These are phyloP conservation scores for Erynnis tages DNA, from an alignment of 2,888 invertebrate genomes.

Conservation along the genomic window DNA sequence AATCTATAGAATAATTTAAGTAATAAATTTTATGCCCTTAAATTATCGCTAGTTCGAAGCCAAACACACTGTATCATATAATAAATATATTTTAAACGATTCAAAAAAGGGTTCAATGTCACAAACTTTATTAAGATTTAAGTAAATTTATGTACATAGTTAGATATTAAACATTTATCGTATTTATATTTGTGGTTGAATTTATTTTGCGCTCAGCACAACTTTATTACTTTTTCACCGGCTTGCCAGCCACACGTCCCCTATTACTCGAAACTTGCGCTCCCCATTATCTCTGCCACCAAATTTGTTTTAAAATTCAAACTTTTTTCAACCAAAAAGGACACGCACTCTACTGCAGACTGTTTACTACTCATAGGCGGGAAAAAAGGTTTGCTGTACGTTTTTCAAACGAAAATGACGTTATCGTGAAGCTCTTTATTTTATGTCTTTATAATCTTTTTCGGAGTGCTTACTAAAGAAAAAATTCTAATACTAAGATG, in stretches of 20 bases:
- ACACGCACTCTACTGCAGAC: conserved; percentile 47
- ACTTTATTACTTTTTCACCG: conserved; percentile 77
- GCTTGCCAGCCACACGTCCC: conserved; percentile 74
- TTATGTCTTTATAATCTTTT: no score
- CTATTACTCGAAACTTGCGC: conserved; percentile 72
- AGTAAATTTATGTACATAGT: no score
- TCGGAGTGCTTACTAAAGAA: no score
- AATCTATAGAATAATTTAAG: background rate
- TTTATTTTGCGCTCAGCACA: conserved; percentile 53
- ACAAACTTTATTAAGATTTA: no score
- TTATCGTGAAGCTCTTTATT: no score
- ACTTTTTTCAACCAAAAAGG: conserved; percentile 61
- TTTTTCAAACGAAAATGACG: background rate
- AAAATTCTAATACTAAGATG: no score
- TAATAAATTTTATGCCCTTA: no score
- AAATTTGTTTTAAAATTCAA: conserved; percentile 70
- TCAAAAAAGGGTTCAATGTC: no score
- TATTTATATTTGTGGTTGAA: conserved; percentile 44
- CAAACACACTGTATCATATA: no score
- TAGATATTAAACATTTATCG: conserved; percentile 23
- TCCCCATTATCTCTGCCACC: conserved; percentile 73
- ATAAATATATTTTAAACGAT: no score
- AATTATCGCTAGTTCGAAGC: no score
- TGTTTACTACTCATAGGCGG: conserved; percentile 35
- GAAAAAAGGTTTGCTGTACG: background rate